Evolutionary conservation across 2,797 vertebrate species (phyloP).

Genomic region (Poecilia velifera): DNA sequence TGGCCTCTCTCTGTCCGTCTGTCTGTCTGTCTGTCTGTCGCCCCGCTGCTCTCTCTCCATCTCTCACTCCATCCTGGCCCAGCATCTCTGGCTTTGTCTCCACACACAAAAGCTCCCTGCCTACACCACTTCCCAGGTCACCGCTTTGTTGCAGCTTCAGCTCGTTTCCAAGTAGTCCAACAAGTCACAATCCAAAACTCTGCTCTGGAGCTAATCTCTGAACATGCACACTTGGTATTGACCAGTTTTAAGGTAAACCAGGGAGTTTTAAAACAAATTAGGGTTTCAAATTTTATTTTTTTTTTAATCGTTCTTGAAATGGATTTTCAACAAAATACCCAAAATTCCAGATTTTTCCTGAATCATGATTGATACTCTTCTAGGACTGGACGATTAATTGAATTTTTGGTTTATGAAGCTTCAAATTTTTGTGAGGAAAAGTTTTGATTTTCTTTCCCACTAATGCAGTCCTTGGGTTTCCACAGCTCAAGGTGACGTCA

Average conservation of each 20-base stretch:
- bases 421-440: too few species aligned
- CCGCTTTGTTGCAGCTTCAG: constrained; percentile 78
- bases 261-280: not conserved
- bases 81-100: constrained; percentile 81
- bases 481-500: too few species aligned
- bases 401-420: too few species aligned
- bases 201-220: constrained; percentile 11
- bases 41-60: constrained; percentile 6
- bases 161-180: constrained; percentile 64
- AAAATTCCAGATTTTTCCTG: not conserved
- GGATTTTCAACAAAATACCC: not conserved
- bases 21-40: constrained; percentile 61
- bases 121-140: constrained; percentile 85
- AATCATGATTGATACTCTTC: not conserved
- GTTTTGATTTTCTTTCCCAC: too few species aligned
- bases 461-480: too few species aligned
- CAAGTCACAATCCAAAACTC: constrained; percentile 61
- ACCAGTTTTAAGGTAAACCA: not conserved
- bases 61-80: constrained; percentile 62
- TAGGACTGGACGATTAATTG: too few species aligned
- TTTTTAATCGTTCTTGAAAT: not conserved
- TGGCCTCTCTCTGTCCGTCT: constrained; percentile 72
- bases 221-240: not conserved
- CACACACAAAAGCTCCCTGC: constrained; percentile 83
- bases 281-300: not conserved